Evolutionary conservation across 2,888 invertebrate genomes (phyloP), one percentile per base, ranked within the genome.

Genomic region (Herminia tarsipennalis): DNA sequence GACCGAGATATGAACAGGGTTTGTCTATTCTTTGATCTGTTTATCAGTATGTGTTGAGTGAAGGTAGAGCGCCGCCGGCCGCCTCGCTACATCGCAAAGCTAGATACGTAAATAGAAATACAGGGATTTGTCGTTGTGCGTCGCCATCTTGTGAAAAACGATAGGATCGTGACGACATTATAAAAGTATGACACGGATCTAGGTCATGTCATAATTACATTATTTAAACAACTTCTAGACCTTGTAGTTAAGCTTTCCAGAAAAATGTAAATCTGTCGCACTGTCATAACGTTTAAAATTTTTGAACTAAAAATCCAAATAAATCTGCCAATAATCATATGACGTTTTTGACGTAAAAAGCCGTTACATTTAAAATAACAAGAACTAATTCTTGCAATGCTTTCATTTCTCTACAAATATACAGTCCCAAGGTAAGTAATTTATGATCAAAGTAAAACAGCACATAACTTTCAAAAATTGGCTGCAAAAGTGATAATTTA

Each of bases 111-210:
- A 91, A 91, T 91, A 91, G 91, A 91, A 89, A 88, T 88, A 83
- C 90, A 86, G 90, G 90, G 91, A 82, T 88, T 86, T 84, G 88
- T 88, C 88, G 86, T 79, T 82, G 80, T 73, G 82, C 84, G 90
- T 83, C 91, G 91, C 91, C 91, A 91, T 91, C 89, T 91, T 91
- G 91, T 90, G 90, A 90, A 90, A 90, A 91, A 88, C 85, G 89
- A 91, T 90, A 91, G 89, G 82, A 90, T 88, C 78, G 71, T 83
- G 83, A 84, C 86, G 84, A 80, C 79, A 79, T 66, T 73, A 88
- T 86, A 83, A 88, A 87, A 83, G 81, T 80, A 81, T 78, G 76
- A 75, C 69, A 73, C 67, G 64, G 66, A 86, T 83, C 75, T 83
- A 74, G 84, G 81, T 84, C 83, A 83, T 34, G 46, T 58, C 61